Evolutionary conservation across 1,140 invertebrate species (phyloP).

Genomic region (Capitella teleta): DNA sequence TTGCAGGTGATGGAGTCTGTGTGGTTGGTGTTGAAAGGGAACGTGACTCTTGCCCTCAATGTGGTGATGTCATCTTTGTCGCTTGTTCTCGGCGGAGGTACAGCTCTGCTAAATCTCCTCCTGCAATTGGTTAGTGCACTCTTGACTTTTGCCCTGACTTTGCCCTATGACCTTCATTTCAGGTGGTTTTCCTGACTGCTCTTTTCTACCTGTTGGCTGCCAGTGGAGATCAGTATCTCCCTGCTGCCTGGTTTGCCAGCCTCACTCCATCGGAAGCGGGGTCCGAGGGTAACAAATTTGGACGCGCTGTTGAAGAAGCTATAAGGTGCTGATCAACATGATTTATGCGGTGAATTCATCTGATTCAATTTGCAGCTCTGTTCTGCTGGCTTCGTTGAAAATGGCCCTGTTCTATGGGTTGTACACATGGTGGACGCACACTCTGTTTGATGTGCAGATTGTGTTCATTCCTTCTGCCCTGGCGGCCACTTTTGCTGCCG

Average conservation of each 20-base stretch:
- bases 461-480: conserved; percentile 72
- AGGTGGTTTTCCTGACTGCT: conserved; percentile 92
- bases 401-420: conserved; percentile 93
- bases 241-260: conserved; percentile 68
- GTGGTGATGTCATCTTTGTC: conserved; percentile 76
- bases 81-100: conserved; percentile 77
- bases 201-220: conserved; percentile 87
- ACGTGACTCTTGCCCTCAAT: conserved; percentile 78
- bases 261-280: conserved; percentile 47
- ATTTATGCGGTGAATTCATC: background rate
- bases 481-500: conserved; percentile 80
- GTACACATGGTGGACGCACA: conserved; percentile 96
- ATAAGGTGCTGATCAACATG: conserved; percentile 35
- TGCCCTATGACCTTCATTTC: no score
- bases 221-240: conserved; percentile 80
- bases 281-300: conserved; percentile 46
- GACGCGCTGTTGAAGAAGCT: conserved; percentile 61
- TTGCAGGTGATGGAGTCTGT: conserved; percentile 63
- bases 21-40: conserved; percentile 85
- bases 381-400: conserved; percentile 91
- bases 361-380: conserved; percentile 35
- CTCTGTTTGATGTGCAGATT: conserved; percentile 85
- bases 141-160: no score
- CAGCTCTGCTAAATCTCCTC: conserved; percentile 84
- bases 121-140: conserved; percentile 66